These are phyloP conservation scores for Neoarius graeffei DNA, from an alignment of 2,113 vertebrate species.

Conservation along the genomic window DNA sequence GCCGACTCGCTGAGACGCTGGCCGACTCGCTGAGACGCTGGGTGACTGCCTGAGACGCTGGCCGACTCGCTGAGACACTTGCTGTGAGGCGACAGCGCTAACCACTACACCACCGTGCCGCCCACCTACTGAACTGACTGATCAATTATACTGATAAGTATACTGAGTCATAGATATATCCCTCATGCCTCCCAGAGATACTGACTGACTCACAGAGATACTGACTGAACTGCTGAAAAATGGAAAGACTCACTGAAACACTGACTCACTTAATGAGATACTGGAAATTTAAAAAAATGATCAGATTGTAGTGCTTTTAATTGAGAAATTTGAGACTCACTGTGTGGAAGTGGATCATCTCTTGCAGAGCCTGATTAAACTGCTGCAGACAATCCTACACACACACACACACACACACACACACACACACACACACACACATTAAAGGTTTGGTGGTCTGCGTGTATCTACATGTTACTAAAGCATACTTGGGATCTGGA, in stretches of 20 bases:
- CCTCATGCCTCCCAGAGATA: background rate
- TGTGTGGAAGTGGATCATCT: conserved; percentile 74
- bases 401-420: conserved; percentile 13
- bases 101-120: too few relatives aligned
- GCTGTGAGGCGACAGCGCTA: too few relatives aligned
- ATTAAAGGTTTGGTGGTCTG: background rate
- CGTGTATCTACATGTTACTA: background rate
- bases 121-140: background rate
- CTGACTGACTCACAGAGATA: background rate
- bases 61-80: too few relatives aligned
- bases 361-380: conserved; percentile 73
- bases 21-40: too few relatives aligned
- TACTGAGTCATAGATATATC: background rate
- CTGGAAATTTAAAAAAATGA: background rate
- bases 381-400: conserved; percentile 71
- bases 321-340: conserved; percentile 59
- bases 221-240: background rate
- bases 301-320: background rate
- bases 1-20: too few relatives aligned
- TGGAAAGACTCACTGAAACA: background rate
- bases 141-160: background rate
- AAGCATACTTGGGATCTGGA: background rate
- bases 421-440: background rate
- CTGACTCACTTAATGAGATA: background rate
- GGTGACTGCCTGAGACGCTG: too few relatives aligned